Base-by-base conservation (phyloP, 1,140 invertebrate species). In the Drosophila insularis region DNA sequence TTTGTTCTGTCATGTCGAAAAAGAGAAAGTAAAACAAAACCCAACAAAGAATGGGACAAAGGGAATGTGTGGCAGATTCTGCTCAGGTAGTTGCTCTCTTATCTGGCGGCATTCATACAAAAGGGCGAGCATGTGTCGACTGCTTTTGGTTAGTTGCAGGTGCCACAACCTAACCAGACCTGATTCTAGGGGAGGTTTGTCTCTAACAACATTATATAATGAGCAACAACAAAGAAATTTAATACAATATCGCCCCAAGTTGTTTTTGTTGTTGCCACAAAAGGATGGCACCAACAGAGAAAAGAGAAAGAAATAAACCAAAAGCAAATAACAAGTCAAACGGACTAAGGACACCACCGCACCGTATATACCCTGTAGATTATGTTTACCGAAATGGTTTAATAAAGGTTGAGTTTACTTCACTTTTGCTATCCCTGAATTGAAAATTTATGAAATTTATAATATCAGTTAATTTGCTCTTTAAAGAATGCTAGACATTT, bases 221-320 rank as follows among this genome's bases (percentile, higher is more conserved):
- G 84, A 89, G 82, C 75, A 82, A 89, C 80, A 87, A 89, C 84
- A 89, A 84, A 84, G 84, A 84, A 82, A 87, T 89, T 87, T 87
- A 89, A 87, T 87, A 82, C 82, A 87, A 87, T 82, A 87, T 82
- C 66, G 50, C 75, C 81, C 64, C 68, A 81, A 74, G 64, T 65
- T 73, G 81, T 63, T 75, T 53, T 43, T 56, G 27, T 21, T 32
- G 54, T 17, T 56, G 43, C 43, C 7, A 17, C 43, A 46, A 50
- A 50, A 50, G 43, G 4, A 54, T 37, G 56, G 59, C 63, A 77
- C 63, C 58, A 70, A 68, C 76, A 76, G 46, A 71, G 69, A 61
- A 76, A 78, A 58, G 10, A 37, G 59, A 69, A 74, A 35, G 23
- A 46, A 55, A 59, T 13, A 11, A 35, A 4, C 65, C 46, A 58